Conservation (phyloP, 1,140 invertebrate genomes). For the Penaeus chinensis region DNA sequence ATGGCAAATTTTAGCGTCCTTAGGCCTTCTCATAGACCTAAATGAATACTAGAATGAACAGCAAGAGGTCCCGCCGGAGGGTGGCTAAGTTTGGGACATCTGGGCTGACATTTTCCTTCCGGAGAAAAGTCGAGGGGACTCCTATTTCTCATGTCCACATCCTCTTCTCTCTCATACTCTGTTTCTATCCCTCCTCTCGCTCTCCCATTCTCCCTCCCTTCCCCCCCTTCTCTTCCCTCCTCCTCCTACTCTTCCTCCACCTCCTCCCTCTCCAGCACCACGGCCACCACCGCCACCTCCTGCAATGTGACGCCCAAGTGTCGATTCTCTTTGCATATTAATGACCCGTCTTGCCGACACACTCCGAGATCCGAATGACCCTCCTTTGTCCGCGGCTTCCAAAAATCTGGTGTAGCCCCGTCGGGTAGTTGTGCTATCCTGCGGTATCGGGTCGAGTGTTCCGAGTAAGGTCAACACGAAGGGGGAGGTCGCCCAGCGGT, state of each 20-base stretch:
- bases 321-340: constrained; percentile 55
- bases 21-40: constrained; percentile 36
- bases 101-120: neutral
- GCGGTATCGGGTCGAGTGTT: no score
- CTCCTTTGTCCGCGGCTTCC: constrained; percentile 39
- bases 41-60: constrained; percentile 41
- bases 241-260: neutral
- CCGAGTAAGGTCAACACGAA: constrained; percentile 28
- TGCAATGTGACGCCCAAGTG: constrained; percentile 37
- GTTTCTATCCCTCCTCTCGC: neutral
- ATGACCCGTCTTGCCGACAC: constrained; percentile 45
- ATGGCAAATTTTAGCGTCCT: constrained; percentile 53
- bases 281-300: constrained; percentile 25
- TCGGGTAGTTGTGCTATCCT: constrained; percentile 3
- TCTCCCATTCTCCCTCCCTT: neutral
- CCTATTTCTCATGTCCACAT: neutral
- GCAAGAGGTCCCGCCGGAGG: constrained; percentile 13
- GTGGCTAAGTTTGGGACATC: constrained; percentile 7
- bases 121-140: neutral
- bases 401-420: constrained; percentile 20
- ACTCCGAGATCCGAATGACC: constrained; percentile 40
- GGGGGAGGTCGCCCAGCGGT: constrained; percentile 34
- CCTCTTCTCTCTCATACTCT: neutral
- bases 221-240: neutral
- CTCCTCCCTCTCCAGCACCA: neutral